These are phyloP conservation scores for Numenius arquata DNA, from an alignment of 2,113 vertebrate species.

Conservation along the genomic window DNA sequence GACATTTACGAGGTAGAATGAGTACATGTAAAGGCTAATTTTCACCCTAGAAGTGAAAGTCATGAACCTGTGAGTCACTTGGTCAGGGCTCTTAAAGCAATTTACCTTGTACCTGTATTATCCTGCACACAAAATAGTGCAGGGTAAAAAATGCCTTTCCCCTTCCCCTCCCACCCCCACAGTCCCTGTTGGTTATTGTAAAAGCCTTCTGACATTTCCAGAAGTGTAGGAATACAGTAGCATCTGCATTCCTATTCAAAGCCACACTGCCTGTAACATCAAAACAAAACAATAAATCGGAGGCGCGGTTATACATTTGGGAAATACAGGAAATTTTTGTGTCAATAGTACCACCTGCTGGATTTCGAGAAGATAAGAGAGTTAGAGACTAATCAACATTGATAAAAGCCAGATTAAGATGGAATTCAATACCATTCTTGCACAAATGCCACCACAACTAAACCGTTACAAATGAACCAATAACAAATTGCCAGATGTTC, in stretches of 20 bases:
- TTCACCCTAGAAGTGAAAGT: neutral
- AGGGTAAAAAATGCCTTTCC: neutral
- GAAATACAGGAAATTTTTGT: neutral
- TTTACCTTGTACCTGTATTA: neutral
- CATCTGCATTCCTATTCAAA: neutral
- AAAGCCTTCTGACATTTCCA: neutral
- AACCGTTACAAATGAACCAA: accelerated
- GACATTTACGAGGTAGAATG: neutral
- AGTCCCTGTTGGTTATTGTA: neutral
- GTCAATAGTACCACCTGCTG: slow-evolving; percentile 50
- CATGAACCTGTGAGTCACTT: neutral
- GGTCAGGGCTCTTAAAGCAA: neutral
- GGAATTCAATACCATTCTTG: neutral
- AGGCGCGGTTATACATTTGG: neutral
- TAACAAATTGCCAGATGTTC: neutral
- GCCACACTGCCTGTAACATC: neutral
- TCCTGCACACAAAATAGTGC: neutral
- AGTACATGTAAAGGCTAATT: neutral
- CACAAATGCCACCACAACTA: neutral
- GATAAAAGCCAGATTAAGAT: neutral
- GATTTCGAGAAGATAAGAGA: neutral
- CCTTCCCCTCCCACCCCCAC: too few species aligned
- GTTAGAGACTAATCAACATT: neutral
- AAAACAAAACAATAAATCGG: neutral
- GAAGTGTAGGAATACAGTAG: neutral